Evolutionary conservation across 2,888 invertebrate species (phyloP).

Genomic region (Cacoxenus indagator): DNA sequence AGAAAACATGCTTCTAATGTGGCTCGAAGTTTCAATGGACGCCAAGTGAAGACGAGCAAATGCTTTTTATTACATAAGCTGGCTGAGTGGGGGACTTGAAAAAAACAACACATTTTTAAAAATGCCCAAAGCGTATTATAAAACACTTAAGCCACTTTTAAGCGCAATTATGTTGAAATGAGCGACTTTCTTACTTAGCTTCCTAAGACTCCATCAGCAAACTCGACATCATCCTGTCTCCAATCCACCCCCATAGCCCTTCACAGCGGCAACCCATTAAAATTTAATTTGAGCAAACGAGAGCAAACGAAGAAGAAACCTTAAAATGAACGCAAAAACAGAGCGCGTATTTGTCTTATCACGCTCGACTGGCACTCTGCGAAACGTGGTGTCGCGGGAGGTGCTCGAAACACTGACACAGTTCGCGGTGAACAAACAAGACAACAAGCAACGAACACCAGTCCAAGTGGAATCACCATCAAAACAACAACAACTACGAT

Average conservation of each 20-base stretch:
- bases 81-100: no score
- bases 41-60: background rate
- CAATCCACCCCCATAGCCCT: constrained; percentile 3
- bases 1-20: no score
- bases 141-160: constrained; percentile 61
- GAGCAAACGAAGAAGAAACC: background rate
- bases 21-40: no score
- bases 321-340: constrained; percentile 30
- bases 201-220: background rate
- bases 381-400: no score
- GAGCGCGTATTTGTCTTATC: background rate
- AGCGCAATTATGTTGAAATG: constrained; percentile 59
- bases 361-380: background rate
- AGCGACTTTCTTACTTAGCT: constrained; percentile 32
- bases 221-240: background rate
- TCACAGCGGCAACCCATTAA: constrained; percentile 45
- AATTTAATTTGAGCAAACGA: constrained; percentile 44
- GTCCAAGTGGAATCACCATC: background rate
- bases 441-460: constrained; percentile 15
- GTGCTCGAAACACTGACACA: constrained; percentile 35
- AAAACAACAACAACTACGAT: constrained; percentile 17
- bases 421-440: constrained; percentile 38
- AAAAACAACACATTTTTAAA: constrained; percentile 36
- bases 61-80: no score
- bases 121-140: constrained; percentile 54